phyloP scores from a whole-genome alignment of 1,140 invertebrate species.

The Drosophila ercepeae region DNA sequence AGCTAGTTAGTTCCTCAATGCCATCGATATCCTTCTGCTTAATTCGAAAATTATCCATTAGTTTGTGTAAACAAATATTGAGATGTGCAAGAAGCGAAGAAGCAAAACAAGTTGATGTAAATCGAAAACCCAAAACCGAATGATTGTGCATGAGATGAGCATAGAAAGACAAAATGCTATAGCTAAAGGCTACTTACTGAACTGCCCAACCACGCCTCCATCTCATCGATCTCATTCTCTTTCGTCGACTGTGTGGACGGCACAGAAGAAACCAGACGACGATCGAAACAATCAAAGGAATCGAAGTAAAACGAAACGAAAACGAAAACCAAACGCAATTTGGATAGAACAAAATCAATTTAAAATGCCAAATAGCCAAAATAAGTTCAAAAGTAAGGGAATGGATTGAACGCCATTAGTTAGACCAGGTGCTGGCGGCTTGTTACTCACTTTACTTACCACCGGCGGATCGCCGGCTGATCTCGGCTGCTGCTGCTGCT shows the following conservation, averaged over 20 bases:
- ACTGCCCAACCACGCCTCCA: slow-evolving; percentile 94
- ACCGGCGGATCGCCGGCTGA: slow-evolving; percentile 73
- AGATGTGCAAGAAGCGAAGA: slow-evolving; percentile 13
- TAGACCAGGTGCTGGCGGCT: slow-evolving; percentile 36
- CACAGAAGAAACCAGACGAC: slow-evolving; percentile 49
- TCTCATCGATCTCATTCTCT: slow-evolving; percentile 96
- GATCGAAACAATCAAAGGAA: slow-evolving; percentile 34
- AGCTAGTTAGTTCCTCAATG: slow-evolving; percentile 91
- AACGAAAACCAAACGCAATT: slow-evolving; percentile 53
- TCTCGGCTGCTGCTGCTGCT: slow-evolving; percentile 30
- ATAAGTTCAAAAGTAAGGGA: slow-evolving; percentile 33
- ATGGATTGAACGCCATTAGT: slow-evolving; percentile 65
- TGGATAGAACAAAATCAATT: slow-evolving; percentile 42
- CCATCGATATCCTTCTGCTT: slow-evolving; percentile 76
- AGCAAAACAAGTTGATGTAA: slow-evolving; percentile 39
- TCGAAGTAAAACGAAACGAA: too few species aligned
- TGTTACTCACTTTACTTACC: slow-evolving; percentile 83
- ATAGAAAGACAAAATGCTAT: slow-evolving; percentile 27
- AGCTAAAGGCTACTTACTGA: slow-evolving; percentile 85
- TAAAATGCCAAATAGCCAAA: slow-evolving; percentile 44
- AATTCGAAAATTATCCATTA: slow-evolving; percentile 10
- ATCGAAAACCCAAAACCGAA: slow-evolving; percentile 49
- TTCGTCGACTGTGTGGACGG: slow-evolving; percentile 86
- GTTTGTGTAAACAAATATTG: not conserved
- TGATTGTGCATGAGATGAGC: slow-evolving; percentile 25